Evolutionary conservation across 1,140 invertebrate species (phyloP), one percentile per base, ranked within the genome.

Genomic region (Diabrotica undecimpunctata): DNA sequence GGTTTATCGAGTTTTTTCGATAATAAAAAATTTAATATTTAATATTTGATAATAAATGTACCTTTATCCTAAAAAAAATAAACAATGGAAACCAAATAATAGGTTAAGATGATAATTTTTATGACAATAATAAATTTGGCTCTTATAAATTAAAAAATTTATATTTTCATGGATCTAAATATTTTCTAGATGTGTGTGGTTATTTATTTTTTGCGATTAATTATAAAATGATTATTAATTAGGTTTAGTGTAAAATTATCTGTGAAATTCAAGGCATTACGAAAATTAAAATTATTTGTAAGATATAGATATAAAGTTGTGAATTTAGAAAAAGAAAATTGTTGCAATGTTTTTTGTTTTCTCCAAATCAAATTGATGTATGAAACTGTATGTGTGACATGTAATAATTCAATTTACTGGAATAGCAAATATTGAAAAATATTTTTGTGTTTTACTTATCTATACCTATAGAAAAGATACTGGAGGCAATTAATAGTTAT

Each of bases 341-440:
- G 60, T 75, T 75, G 70, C 66, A 70, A 75, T 75, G 69, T 73
- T 75, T 25, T 74, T 73, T 72, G 70, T 71, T 72, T 63, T 38
- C 66, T 60, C 51, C 62, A 69, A 67, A 55, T 64, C 66, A 76
- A 75, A 68, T 77, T 69, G 72, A 75, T 77, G 75, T 77, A 77
- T 77, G 75, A 74, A 25, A 73, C 60, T 74, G 74, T 75, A 75
- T 75, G 74, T 77, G 75, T 75, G 75, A 69, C 70, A 75, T 77
- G 74, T 75, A 68, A 63, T 71, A 68, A 76, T 74, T 74, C 74
- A 75, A 76, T 71, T 77, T 77, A 77, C 72, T 77, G 75, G 74
- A 75, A 74, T 75, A 75, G 74, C 74, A 74, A 75, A 74, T 69
- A 75, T 73, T 73, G 69, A 73, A 73, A 72, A 66, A 56, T 61